phyloP scores from a whole-genome alignment of 2,113 vertebrate species.

The Petrocephalus zakoni region DNA sequence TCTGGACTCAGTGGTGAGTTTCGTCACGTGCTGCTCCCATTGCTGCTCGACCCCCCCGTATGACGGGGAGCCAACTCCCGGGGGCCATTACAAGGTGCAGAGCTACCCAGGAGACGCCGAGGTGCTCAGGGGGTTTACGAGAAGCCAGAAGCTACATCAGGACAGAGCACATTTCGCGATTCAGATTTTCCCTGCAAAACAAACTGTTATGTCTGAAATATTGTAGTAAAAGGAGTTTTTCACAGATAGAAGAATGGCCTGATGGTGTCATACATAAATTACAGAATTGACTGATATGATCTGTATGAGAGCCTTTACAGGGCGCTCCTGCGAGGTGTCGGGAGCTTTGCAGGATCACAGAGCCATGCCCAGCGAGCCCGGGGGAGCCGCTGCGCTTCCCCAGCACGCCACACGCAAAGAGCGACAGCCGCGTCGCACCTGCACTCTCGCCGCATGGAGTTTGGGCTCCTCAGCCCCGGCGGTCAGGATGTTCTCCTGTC shows the following conservation, averaged over 20 bases:
- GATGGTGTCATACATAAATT: neutral
- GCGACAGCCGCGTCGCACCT: neutral
- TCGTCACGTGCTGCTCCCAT: neutral
- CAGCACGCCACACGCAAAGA: neutral
- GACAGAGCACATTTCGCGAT: neutral
- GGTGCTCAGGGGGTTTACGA: neutral
- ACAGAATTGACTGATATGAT: neutral
- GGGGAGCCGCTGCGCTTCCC: neutral
- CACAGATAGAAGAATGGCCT: neutral
- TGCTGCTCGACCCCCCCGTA: neutral
- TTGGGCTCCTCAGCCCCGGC: neutral
- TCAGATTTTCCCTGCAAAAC: neutral
- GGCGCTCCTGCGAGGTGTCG: neutral
- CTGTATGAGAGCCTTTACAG: neutral
- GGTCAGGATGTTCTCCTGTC: too few relatives aligned
- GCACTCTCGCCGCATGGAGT: neutral
- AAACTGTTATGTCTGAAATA: neutral
- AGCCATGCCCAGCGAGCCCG: neutral
- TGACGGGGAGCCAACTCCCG: neutral
- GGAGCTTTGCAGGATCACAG: neutral
- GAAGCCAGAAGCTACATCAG: neutral
- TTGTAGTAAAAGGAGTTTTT: neutral
- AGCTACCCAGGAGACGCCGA: neutral
- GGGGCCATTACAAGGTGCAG: neutral
- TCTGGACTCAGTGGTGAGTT: neutral